Evolutionary conservation across 2,888 invertebrate species (phyloP), one percentile per base, ranked within the genome.

Genomic region (Hyles lineata): DNA sequence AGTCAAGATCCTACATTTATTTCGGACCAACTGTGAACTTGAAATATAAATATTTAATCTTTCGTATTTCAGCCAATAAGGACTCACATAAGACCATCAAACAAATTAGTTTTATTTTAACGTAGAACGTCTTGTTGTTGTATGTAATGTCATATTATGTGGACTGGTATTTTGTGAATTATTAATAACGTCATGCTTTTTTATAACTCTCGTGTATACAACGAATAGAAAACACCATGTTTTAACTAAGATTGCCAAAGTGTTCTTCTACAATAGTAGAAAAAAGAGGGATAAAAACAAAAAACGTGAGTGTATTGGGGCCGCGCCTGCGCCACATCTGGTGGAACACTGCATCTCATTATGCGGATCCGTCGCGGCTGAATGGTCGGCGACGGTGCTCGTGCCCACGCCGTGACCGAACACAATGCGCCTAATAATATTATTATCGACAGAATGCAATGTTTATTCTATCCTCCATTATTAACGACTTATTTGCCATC

Each of bases 311-410:
- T 83, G 85, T 82, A 82, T 86, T 82, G 78, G 86, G 87, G 91
- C 89, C 90, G 90, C 93, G 93, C 90, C 92, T 93, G 93, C 90
- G 91, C 89, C 90, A 90, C 93, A 93, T 93, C 92, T 93, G 94
- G 91, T 87, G 87, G 88, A 88, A 89, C 89, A 89, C 88, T 91
- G 93, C 92, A 92, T 91, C 90, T 91, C 90, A 92, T 92, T 92
- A 92, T 90, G 89, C 87, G 88, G 87, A 88, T 86, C 89, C 87
- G 92, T 91, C 90, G 85, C 91, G 92, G 90, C 84, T 90, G 88
- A 90, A 84, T 89, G 90, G 87, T 82, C 85, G 80, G 75, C 78
- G 78, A 70, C 74, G 63, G 62, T 72, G 81, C 77, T 76, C 78
- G 79, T 82, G 80, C 83, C 83, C 84, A 84, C 81, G 84, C 84